Conservation (phyloP, 2,797 vertebrate species). For the Cyclura pinguis region DNA sequence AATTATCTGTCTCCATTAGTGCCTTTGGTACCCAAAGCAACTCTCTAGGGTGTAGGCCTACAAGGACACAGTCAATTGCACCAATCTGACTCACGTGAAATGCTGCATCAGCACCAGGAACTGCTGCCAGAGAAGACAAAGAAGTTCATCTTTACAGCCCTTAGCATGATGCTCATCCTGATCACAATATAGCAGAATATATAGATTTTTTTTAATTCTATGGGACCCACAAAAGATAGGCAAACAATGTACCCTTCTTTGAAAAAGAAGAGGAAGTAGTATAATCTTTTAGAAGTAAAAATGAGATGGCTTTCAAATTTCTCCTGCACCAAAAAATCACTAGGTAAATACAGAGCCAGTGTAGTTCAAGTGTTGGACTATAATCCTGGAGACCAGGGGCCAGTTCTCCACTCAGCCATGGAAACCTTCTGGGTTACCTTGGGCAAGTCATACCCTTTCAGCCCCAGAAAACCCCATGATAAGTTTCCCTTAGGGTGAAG, state of each 20-base stretch:
- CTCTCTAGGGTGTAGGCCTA: neutral
- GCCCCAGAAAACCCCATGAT: too few species aligned
- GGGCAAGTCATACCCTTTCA: too few species aligned
- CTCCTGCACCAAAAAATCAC: too few species aligned
- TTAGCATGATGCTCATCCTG: neutral
- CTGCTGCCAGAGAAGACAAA: conserved; percentile 14
- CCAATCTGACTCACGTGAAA: neutral
- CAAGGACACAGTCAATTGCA: neutral
- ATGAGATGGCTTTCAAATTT: too few species aligned
- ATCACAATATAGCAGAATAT: neutral
- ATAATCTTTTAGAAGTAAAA: too few species aligned
- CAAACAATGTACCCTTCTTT: neutral
- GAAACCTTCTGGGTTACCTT: too few species aligned
- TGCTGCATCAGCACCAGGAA: neutral
- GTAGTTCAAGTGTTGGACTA: too few species aligned
- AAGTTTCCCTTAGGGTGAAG: too few species aligned
- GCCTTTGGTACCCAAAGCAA: neutral
- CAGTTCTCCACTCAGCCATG: too few species aligned
- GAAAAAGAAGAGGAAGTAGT: neutral
- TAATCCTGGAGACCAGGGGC: too few species aligned
- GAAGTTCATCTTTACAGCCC: neutral
- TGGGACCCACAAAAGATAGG: neutral
- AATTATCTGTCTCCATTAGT: neutral
- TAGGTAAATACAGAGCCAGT: too few species aligned
- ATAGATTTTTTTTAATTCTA: neutral